Evolutionary conservation across 2,797 vertebrate species (phyloP), one percentile per base, ranked within the genome.

Genomic region (Coranthus polyacanthus): DNA sequence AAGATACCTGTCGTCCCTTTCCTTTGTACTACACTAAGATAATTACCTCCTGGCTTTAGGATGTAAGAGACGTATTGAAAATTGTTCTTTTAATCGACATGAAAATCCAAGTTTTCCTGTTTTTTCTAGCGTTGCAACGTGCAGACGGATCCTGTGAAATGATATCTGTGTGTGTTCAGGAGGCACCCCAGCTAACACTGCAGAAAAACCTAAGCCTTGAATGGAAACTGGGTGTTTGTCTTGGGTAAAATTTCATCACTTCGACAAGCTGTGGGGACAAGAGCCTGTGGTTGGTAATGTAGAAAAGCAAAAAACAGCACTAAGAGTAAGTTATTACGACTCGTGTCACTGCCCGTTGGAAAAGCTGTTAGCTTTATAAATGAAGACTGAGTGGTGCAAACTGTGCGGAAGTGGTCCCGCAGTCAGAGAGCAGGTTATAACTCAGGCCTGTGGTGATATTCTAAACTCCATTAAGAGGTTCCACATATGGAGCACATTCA

Each of bases 171-270:
- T 49, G 55, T 71, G 17, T 42, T 37, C 29, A 29, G 47, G 53
- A 63, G 49, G 26, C 21, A 29, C 53, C 44, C 51, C 4, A 9
- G 24, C 26, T 20, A 12, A 53, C 41, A 38, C 65, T 10, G 26
- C 8, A 17, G 24, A 49, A 8, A 41, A 69, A 26, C n/a, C 15
- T 20, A 26, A 62, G 6, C 51, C 68, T 69, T 68, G 68, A 81
- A 57, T 82, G 75, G 74, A 86, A 84, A 56, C 60, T n/a, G 36
- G 62, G 43, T 92, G 83, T 92, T 92, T 92, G 76, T 85, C 59
- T 79, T 75, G 86, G 82, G 84, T 86, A 84, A 67, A 75, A 77
- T 86, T 78, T 89, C 87, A 88, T 88, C 85, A 84, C 88, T 80
- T 85, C 54, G 66, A 79, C 65, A 56, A 75, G 87, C 62, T 68